These are phyloP conservation scores for Betta splendens DNA, from an alignment of 2,797 vertebrate genomes.

Conservation along the genomic window DNA sequence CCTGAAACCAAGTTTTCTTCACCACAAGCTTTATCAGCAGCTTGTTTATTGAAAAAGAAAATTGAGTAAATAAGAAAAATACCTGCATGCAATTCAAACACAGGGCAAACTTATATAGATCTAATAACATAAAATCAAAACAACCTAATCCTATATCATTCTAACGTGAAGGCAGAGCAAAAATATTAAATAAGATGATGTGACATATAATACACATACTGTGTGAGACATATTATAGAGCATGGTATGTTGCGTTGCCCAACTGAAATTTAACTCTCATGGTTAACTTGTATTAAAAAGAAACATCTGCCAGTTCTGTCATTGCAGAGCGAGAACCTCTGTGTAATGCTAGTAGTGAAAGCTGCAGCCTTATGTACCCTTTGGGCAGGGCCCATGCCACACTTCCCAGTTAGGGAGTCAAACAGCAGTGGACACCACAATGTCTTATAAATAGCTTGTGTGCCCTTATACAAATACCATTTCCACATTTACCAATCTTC, in stretches of 20 bases:
- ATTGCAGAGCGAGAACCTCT: slow-evolving; percentile 67
- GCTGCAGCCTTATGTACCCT: slow-evolving; percentile 64
- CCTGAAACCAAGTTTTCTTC: neutral
- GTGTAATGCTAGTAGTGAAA: slow-evolving; percentile 57
- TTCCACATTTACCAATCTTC: slow-evolving; percentile 72
- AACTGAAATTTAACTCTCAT: slow-evolving; percentile 14
- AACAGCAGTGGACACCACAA: slow-evolving; percentile 73
- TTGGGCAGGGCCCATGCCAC: slow-evolving; percentile 63
- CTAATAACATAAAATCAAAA: no score
- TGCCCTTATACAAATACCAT: slow-evolving; percentile 74
- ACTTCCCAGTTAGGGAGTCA: slow-evolving; percentile 69
- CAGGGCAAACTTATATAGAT: no score
- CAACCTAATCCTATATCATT: no score
- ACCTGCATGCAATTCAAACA: neutral
- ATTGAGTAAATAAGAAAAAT: neutral
- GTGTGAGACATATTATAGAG: no score
- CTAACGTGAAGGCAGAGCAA: neutral
- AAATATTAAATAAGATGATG: no score
- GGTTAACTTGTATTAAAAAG: slow-evolving; percentile 49
- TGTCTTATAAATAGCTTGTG: slow-evolving; percentile 67
- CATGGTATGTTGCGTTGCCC: slow-evolving; percentile 14
- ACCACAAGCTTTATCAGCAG: neutral
- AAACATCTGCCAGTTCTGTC: slow-evolving; percentile 44
- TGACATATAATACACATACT: no score
- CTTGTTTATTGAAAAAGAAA: slow-evolving; percentile 4